Percentiles rank a stretch among this genome's conserved stretches.
These are phyloP conservation scores for Minunthozetes semirufus DNA, from an alignment of 2,888 invertebrate genomes.

Conservation along the genomic window DNA sequence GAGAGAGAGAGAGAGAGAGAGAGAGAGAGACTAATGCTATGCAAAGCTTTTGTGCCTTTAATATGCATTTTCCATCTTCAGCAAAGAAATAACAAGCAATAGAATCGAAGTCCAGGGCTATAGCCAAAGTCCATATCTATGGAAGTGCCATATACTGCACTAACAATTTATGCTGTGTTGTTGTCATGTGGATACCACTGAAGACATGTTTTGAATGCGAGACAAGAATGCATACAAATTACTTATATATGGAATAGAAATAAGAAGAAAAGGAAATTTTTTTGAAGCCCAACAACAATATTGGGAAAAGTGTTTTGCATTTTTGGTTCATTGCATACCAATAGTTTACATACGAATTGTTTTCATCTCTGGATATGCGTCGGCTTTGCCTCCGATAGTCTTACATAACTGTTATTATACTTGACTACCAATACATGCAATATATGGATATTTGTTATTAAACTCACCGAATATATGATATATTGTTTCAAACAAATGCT, in stretches of 20 bases:
- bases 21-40: constrained; percentile 4
- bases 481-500: constrained; percentile 17
- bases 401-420: not conserved
- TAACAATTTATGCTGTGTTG: constrained; percentile 1
- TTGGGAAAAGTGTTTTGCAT: constrained; percentile 17
- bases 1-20: constrained; percentile 10
- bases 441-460: not conserved
- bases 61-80: constrained; percentile 18
- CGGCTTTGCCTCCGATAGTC: not conserved
- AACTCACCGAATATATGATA: constrained; percentile 23
- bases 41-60: constrained; percentile 19
- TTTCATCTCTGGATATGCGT: not conserved
- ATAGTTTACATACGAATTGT: constrained; percentile 25
- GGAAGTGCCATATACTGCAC: too few relatives aligned
- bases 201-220: constrained; percentile 24
- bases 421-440: not conserved
- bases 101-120: not conserved
- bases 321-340: constrained; percentile 22
- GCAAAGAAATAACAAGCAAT: constrained; percentile 23
- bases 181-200: constrained; percentile 29
- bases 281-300: not conserved
- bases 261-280: not conserved
- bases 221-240: constrained; percentile 28
- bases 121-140: not conserved
- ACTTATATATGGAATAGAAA: constrained; percentile 12